Percentiles rank a stretch among this genome's conserved stretches.
Evolutionary conservation across 2,888 invertebrate genomes (phyloP).

Genomic region (Ormyrus thymus): DNA sequence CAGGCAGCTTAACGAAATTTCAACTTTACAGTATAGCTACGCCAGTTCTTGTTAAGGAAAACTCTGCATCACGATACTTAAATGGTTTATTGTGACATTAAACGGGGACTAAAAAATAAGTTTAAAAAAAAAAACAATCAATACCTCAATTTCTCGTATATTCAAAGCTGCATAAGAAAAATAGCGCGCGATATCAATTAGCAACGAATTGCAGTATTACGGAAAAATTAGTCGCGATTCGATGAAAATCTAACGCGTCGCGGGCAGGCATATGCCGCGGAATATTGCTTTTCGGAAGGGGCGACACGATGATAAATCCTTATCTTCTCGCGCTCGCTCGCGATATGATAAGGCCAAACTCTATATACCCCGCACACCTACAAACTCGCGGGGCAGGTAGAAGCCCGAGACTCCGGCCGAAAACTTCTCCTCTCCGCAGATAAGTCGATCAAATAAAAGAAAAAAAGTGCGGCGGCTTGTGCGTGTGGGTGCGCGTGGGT

Average conservation of each 20-base stretch:
- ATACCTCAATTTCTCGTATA: neutral
- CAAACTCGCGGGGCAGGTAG: too few species aligned
- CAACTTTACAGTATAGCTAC: neutral
- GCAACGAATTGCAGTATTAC: too few species aligned
- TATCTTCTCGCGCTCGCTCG: slow-evolving; percentile 65
- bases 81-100: too few species aligned
- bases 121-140: too few species aligned
- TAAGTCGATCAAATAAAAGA: slow-evolving; percentile 53
- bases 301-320: slow-evolving; percentile 60
- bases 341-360: slow-evolving; percentile 36
- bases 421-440: slow-evolving; percentile 31
- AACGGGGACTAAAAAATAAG: too few species aligned
- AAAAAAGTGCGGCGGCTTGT: slow-evolving; percentile 4
- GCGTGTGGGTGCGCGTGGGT: neutral
- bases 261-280: neutral
- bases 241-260: neutral
- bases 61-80: too few species aligned
- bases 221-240: too few species aligned
- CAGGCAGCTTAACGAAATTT: neutral
- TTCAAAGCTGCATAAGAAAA: neutral
- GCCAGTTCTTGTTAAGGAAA: too few species aligned
- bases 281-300: slow-evolving; percentile 54
- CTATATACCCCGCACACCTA: slow-evolving; percentile 16
- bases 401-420: too few species aligned
- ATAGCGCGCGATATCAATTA: neutral